Evolutionary conservation across 2,888 invertebrate species (phyloP), one percentile per base, ranked within the genome.

Genomic region (Caenorhabditis zanzibari): DNA sequence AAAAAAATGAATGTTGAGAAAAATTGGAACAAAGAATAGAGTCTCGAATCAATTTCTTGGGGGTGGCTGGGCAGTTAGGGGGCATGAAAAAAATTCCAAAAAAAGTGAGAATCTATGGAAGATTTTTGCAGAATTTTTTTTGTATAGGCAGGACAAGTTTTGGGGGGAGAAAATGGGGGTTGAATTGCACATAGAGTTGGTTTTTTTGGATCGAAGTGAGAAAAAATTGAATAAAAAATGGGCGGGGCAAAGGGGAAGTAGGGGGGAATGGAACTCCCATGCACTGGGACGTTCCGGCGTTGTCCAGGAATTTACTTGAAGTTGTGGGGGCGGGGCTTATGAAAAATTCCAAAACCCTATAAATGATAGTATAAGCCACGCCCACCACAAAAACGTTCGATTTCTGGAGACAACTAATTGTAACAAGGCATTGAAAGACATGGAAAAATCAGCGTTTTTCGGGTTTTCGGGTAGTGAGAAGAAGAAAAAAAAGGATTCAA

Each of bases 21-120:
- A n/a, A 61, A 41, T 38, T 41, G 61, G 28, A 22, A 64, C 47
- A 26, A 26, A 22, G 32, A 52, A 35, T 22, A 68, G 68, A 68
- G 54, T 68, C 68, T 68, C 68, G 68, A 68, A 68, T 68, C 68
- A 68, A 54, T 38, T 56, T n/a, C n/a, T 56, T 56, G 54, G 14
- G 4, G n/a, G 54, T 54, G n/a, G n/a, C n/a, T n/a, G 28, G 54
- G 54, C 28, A 47, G 47, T 47, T 47, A 19, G 47, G 47, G 32
- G n/a, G 14, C 12, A 14, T 19, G 32, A 9, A 32, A 52, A 52
- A 32, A 28, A 16, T 32, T 58, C 16, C 47, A 66, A 19, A 54
- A 54, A 38, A 28, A 44, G 24, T 71, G 66, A 66, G 66, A 66
- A 66, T 71, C 71, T 71, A 58, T 54, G 56, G 71, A 44, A 12